Evolutionary conservation across 2,888 invertebrate species (phyloP), one percentile per base, ranked within the genome.

Genomic region (Idaea biselata): DNA sequence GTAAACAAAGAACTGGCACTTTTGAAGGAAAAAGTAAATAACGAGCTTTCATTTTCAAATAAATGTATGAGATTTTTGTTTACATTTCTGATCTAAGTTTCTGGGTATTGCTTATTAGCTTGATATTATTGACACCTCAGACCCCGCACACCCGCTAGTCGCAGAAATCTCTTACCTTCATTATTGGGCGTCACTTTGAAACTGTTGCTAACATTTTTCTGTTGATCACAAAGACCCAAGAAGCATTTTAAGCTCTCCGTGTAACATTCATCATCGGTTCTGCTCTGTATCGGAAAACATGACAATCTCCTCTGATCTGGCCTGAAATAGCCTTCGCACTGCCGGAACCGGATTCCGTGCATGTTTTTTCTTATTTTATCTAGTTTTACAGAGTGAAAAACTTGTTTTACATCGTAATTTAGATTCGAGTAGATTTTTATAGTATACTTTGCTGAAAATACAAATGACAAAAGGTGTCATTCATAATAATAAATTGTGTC

Each of bases 191-290:
- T 69, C 6, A 59, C n/a, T 8, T 62, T 32, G 31, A 67, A 69
- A 56, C 67, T 61, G 44, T 44, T 11, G 44, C 0, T 44, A 7
- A 70, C 68, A 65, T 86, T 85, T 64, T 71, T 81, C 62, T 89
- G 87, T 17, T 78, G 79, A 68, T 88, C 88, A 66, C 90, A 90
- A 5, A 91, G 73, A 5, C 81, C 79, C 90, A 89, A 91, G 68
- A 91, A 91, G 67, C 88, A 88, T 73, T 89, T 89, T 18, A 89
- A 91, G 69, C 84, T 80, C 58, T 90, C 86, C 0, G 86, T 78
- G 64, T 87, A 87, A 67, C 88, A 89, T 64, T 87, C 87, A 56
- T 80, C 86, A 32, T 84, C 81, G 59, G 88, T 84, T 18, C 75
- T 81, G 1, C 73, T 74, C 66, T 79, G 77, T 63, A 86, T 81